Evolutionary conservation across 2,797 vertebrate species (phyloP).

Genomic region (Diplodus sargus): DNA sequence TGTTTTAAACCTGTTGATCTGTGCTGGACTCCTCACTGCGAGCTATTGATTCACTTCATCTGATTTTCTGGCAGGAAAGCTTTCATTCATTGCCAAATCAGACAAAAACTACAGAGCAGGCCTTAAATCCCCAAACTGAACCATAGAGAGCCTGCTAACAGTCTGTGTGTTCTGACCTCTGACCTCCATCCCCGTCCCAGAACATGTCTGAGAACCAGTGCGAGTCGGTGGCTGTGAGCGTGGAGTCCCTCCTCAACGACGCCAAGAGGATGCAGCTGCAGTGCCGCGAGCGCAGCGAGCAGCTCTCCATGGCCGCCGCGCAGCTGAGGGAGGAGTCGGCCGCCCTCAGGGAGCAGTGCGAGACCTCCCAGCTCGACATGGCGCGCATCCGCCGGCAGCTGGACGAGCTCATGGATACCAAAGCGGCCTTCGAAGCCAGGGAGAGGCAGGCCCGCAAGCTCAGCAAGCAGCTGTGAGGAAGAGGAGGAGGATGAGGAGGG

Average conservation of each 20-base stretch:
- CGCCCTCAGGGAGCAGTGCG: conserved; percentile 74
- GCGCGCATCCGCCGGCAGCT: conserved; percentile 76
- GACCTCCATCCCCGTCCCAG: conserved; percentile 49
- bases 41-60: conserved; percentile 52
- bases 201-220: conserved; percentile 81
- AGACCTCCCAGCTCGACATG: conserved; percentile 82
- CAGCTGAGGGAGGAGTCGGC: conserved; percentile 79
- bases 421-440: conserved; percentile 80
- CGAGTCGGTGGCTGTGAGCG: conserved; percentile 78
- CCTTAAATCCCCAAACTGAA: conserved; percentile 28
- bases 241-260: conserved; percentile 82
- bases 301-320: conserved; percentile 69
- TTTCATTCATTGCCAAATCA: conserved; percentile 27
- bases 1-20: conserved; percentile 62
- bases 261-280: conserved; percentile 77
- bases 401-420: conserved; percentile 83
- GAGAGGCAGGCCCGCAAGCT: conserved; percentile 86
- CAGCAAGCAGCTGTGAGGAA: conserved; percentile 84
- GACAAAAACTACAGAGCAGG: not conserved
- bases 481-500: not conserved
- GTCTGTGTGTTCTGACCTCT: conserved; percentile 24
- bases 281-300: conserved; percentile 76
- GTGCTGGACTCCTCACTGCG: conserved; percentile 38
- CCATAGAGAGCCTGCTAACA: not conserved
- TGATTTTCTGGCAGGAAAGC: conserved; percentile 34